Conservation (phyloP, 2,888 invertebrate genomes). For the Acanthosoma haemorrhoidale region DNA sequence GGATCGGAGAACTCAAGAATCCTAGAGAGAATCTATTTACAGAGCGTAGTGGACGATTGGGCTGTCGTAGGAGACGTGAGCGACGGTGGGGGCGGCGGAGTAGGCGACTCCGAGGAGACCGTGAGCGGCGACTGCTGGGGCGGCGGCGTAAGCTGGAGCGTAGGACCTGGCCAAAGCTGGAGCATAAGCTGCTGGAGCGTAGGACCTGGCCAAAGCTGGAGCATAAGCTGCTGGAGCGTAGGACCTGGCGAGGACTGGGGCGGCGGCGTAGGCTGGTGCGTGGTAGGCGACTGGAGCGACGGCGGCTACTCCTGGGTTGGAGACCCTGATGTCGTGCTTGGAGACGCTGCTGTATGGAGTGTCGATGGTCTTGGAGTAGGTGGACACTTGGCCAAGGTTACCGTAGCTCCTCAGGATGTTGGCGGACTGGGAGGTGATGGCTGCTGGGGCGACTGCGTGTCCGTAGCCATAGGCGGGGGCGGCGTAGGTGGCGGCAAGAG, state of each 20-base stretch:
- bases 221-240: slow-evolving; percentile 31
- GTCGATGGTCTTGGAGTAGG: slow-evolving; percentile 63
- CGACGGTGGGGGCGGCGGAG: slow-evolving; percentile 41
- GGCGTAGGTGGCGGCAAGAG: slow-evolving; percentile 50
- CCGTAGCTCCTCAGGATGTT: slow-evolving; percentile 60
- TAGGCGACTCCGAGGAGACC: slow-evolving; percentile 38
- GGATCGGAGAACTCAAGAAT: not conserved
- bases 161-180: too few species aligned
- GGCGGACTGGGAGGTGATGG: slow-evolving; percentile 55
- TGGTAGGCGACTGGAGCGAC: slow-evolving; percentile 52
- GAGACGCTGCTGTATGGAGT: slow-evolving; percentile 68
- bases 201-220: slow-evolving; percentile 38
- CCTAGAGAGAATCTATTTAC: slow-evolving; percentile 24
- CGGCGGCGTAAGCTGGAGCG: slow-evolving; percentile 43
- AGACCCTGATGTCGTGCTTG: slow-evolving; percentile 64
- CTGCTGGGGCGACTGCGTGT: slow-evolving; percentile 45
- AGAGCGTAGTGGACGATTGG: slow-evolving; percentile 41
- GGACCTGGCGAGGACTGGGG: slow-evolving; percentile 39
- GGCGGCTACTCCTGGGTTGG: slow-evolving; percentile 56
- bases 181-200: slow-evolving; percentile 42
- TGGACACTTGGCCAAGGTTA: slow-evolving; percentile 61
- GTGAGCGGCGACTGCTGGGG: slow-evolving; percentile 38
- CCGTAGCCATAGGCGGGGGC: slow-evolving; percentile 46
- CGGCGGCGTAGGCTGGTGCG: slow-evolving; percentile 46
- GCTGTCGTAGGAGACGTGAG: slow-evolving; percentile 41